Evolutionary conservation across 2,888 invertebrate genomes (phyloP).

Genomic region (Sepiola atlantica): DNA sequence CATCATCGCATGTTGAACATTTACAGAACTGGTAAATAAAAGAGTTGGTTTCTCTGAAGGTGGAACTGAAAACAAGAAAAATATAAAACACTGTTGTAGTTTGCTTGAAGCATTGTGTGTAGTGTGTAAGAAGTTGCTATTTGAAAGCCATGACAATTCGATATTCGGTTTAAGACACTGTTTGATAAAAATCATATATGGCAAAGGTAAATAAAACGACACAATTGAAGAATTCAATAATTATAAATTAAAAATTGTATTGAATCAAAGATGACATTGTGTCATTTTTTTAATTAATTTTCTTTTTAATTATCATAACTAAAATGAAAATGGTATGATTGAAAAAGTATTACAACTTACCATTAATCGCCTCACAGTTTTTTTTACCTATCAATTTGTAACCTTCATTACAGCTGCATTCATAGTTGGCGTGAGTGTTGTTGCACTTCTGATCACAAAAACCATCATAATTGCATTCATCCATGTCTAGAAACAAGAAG

Average conservation of each 20-base stretch:
- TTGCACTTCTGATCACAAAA: constrained; percentile 71
- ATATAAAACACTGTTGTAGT: not conserved
- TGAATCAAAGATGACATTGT: too few relatives aligned
- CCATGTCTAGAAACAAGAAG: constrained; percentile 78
- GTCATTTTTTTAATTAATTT: too few relatives aligned
- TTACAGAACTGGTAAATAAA: constrained; percentile 81
- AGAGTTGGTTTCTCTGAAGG: constrained; percentile 80
- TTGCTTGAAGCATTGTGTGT: not conserved
- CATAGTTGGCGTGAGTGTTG: constrained; percentile 80
- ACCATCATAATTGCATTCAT: constrained; percentile 84
- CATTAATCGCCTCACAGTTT: constrained; percentile 82
- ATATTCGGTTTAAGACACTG: not conserved
- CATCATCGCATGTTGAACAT: constrained; percentile 80
- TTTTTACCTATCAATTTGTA: constrained; percentile 76
- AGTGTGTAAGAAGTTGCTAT: too few relatives aligned
- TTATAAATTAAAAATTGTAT: not conserved
- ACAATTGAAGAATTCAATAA: not conserved
- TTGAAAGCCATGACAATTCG: not conserved
- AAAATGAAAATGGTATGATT: not conserved
- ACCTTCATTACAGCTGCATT: constrained; percentile 84
- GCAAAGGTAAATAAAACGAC: not conserved
- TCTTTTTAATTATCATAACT: too few relatives aligned
- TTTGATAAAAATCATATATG: not conserved
- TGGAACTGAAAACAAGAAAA: constrained; percentile 78
- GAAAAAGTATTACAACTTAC: constrained; percentile 75